Conservation (phyloP, 2,797 vertebrate genomes). For the Menidia menidia region DNA sequence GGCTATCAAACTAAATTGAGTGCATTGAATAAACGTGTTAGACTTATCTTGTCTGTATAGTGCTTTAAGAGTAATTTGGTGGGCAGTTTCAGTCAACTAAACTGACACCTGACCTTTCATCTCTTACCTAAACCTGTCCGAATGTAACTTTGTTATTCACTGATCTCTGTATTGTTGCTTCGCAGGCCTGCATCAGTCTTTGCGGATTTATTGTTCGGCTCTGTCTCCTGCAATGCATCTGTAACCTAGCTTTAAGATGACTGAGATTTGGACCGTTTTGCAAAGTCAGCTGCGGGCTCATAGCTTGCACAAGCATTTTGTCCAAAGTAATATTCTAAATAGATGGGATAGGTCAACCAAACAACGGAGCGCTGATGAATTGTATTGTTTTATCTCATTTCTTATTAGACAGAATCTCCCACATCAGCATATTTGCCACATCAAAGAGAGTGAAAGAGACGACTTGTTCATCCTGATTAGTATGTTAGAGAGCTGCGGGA, state of each 20-base stretch:
- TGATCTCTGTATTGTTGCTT: background rate
- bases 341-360: conserved; percentile 37
- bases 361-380: conserved; percentile 65
- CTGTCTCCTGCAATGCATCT: background rate
- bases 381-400: conserved; percentile 59
- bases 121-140: too few species aligned
- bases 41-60: too few species aligned
- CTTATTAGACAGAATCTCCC: conserved; percentile 52
- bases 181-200: too few species aligned
- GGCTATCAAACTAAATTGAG: too few species aligned
- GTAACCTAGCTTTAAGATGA: background rate
- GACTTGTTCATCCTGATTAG: conserved; percentile 65
- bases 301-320: conserved; percentile 18
- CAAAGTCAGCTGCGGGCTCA: conserved; percentile 4
- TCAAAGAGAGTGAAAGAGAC: conserved; percentile 65
- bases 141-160: background rate
- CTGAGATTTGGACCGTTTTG: background rate
- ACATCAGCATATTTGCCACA: conserved; percentile 59
- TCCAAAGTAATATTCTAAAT: conserved; percentile 45
- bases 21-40: too few species aligned
- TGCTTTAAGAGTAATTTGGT: too few species aligned
- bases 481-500: conserved; percentile 52
- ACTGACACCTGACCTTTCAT: background rate
- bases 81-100: background rate
- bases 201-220: background rate